Evolutionary conservation across 2,888 invertebrate genomes (phyloP).

Genomic region (Epistrophella euchroma): DNA sequence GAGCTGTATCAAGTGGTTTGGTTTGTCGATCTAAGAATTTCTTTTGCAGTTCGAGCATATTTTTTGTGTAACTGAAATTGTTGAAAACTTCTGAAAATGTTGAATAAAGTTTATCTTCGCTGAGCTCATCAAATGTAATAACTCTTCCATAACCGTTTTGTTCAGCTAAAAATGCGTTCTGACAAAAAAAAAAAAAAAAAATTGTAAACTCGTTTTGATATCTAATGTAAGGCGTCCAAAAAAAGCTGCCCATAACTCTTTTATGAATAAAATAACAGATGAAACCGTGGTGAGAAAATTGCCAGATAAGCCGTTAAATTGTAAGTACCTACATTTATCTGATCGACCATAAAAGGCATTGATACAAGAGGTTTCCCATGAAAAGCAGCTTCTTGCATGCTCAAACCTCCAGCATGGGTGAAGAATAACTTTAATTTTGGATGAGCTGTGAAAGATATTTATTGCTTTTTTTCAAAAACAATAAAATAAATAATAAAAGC

Average conservation of each 20-base stretch:
- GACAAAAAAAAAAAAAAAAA: neutral
- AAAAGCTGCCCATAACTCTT: too few species aligned
- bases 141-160: constrained; percentile 63
- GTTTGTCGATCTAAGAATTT: constrained; percentile 84
- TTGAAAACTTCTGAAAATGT: constrained; percentile 60
- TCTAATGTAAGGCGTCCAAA: too few species aligned
- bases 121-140: constrained; percentile 55
- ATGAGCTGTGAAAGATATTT: constrained; percentile 65
- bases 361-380: constrained; percentile 77
- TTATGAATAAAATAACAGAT: too few species aligned
- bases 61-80: constrained; percentile 74
- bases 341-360: constrained; percentile 77
- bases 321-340: constrained; percentile 61
- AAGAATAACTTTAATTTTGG: constrained; percentile 77
- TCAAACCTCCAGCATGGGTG: constrained; percentile 77
- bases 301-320: too few species aligned
- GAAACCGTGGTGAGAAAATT: too few species aligned
- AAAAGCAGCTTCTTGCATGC: constrained; percentile 77
- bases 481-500: too few species aligned
- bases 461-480: neutral
- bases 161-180: constrained; percentile 46
- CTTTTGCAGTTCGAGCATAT: constrained; percentile 82
- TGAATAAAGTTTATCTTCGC: constrained; percentile 45
- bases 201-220: too few species aligned
- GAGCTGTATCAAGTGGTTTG: constrained; percentile 85